A percentile compares a stretch with the other conserved stretches of the same genome.
Conservation (phyloP, 2,888 invertebrate genomes). For the Brachyopa scutellaris region DNA sequence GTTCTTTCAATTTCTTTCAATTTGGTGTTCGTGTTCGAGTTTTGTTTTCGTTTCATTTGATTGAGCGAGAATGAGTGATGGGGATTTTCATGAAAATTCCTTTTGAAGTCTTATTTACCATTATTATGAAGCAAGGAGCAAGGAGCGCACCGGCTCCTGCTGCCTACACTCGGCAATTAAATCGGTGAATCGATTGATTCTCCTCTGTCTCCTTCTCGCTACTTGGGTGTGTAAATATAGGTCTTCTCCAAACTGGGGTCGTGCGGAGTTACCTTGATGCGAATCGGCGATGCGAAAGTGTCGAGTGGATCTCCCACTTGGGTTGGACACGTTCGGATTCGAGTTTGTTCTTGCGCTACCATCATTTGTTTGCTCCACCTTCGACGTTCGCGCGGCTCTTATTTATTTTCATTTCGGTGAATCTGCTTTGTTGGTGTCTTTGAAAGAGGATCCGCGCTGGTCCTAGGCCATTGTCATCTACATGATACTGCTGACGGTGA, state of each 20-base stretch:
- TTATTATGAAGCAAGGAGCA: slow-evolving; percentile 34
- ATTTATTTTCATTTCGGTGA: slow-evolving; percentile 68
- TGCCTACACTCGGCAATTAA: slow-evolving; percentile 51
- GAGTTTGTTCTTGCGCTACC: slow-evolving; percentile 46
- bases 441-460: slow-evolving; percentile 60
- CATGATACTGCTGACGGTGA: slow-evolving; percentile 65
- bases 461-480: slow-evolving; percentile 29
- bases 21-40: slow-evolving; percentile 45
- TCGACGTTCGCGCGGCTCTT: slow-evolving; percentile 44
- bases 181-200: slow-evolving; percentile 63
- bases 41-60: slow-evolving; percentile 72
- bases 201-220: slow-evolving; percentile 10
- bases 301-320: slow-evolving; percentile 72
- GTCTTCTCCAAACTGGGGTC: slow-evolving; percentile 11
- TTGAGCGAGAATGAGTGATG: slow-evolving; percentile 39
- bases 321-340: slow-evolving; percentile 58
- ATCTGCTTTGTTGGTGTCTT: slow-evolving; percentile 58
- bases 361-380: slow-evolving; percentile 55
- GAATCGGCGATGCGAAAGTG: slow-evolving; percentile 68
- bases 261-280: slow-evolving; percentile 41
- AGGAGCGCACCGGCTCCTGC: not conserved
- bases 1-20: slow-evolving; percentile 64
- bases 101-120: slow-evolving; percentile 57
- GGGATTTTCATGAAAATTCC: slow-evolving; percentile 60
- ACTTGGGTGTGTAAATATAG: slow-evolving; percentile 31